These are phyloP conservation scores for Pomatorhinus ruficollis DNA, from an alignment of 2,113 vertebrate species.

Conservation along the genomic window DNA sequence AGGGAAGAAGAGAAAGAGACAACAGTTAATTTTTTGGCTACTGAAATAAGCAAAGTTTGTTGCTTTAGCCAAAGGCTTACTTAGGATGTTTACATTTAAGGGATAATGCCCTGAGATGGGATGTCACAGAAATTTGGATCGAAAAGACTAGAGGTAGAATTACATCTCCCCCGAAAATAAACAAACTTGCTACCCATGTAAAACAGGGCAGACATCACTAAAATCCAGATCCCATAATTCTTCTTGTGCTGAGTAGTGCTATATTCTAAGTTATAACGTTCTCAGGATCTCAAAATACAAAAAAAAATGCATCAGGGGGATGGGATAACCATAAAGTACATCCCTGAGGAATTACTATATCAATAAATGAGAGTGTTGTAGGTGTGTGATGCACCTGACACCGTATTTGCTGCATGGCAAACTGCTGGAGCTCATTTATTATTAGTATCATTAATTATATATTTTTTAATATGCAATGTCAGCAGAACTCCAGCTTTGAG, in stretches of 20 bases:
- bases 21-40: neutral
- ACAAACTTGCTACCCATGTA: rapidly evolving
- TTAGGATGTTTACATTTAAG: neutral
- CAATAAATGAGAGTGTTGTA: neutral
- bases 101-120: neutral
- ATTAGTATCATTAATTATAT: rapidly evolving
- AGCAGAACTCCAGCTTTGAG: neutral
- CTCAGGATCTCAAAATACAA: neutral
- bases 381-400: neutral
- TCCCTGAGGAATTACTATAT: neutral
- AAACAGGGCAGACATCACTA: neutral
- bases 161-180: neutral
- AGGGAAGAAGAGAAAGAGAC: neutral
- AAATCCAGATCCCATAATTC: neutral
- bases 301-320: rapidly evolving
- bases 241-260: neutral
- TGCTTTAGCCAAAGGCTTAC: neutral
- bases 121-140: neutral
- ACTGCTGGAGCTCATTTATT: neutral
- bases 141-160: neutral
- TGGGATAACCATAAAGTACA: neutral
- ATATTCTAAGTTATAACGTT: neutral
- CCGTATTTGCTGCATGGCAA: neutral
- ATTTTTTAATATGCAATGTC: neutral
- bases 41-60: neutral